Evolutionary conservation across 2,797 vertebrate species (phyloP).

Genomic region (Mormyrops boulengeri): DNA sequence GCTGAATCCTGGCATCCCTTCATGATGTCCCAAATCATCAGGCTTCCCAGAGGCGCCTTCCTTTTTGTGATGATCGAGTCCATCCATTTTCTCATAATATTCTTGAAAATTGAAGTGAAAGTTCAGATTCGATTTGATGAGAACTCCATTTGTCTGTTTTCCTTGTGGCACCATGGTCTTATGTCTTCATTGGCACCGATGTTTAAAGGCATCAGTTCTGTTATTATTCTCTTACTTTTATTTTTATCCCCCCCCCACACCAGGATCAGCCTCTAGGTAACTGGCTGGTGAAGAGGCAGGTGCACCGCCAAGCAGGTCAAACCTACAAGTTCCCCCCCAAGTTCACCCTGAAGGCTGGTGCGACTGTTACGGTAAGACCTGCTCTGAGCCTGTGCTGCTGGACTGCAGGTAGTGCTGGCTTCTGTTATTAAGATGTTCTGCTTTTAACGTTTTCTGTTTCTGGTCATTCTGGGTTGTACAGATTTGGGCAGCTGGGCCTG

Average conservation of each 20-base stretch:
- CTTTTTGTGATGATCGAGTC: not conserved
- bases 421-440: not conserved
- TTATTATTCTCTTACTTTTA: too few relatives aligned
- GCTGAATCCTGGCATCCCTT: not conserved
- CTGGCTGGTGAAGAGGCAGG: constrained; percentile 89
- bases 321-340: constrained; percentile 82
- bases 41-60: not conserved
- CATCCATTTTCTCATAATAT: not conserved
- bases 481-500: constrained; percentile 82
- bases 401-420: not conserved
- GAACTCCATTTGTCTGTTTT: not conserved
- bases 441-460: not conserved
- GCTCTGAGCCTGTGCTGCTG: not conserved
- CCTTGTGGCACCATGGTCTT: not conserved
- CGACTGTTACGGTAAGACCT: constrained; percentile 76
- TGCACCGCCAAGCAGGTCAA: constrained; percentile 54
- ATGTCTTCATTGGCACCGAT: not conserved
- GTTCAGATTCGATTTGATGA: not conserved
- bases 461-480: constrained; percentile 37
- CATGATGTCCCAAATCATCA: not conserved
- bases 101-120: not conserved
- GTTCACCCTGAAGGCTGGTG: constrained; percentile 82
- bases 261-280: constrained; percentile 81
- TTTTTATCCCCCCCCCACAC: not conserved
- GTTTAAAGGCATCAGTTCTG: not conserved